Conservation (phyloP, 1,140 invertebrate genomes). For the Phenacoccus solenopsis region DNA sequence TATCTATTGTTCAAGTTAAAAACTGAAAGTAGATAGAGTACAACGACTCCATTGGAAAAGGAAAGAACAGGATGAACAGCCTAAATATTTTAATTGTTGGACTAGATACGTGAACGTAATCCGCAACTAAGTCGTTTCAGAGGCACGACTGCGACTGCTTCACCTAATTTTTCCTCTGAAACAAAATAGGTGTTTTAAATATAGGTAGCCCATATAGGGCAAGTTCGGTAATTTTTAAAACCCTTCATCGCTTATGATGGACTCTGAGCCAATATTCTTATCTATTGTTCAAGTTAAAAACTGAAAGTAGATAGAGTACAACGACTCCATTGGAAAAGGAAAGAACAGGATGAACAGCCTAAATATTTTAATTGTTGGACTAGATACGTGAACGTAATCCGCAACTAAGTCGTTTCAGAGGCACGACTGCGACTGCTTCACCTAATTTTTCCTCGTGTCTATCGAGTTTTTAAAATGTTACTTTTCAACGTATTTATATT, state of each 20-base stretch:
- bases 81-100: not conserved
- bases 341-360: not conserved
- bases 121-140: not conserved
- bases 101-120: not conserved
- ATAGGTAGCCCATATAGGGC: too few relatives aligned
- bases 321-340: not conserved
- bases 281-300: not conserved
- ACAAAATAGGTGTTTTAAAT: too few relatives aligned
- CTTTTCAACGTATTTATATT: too few relatives aligned
- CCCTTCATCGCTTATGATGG: too few relatives aligned
- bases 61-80: not conserved
- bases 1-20: not conserved
- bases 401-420: not conserved
- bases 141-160: too few relatives aligned
- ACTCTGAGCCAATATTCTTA: too few relatives aligned
- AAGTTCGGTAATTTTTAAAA: too few relatives aligned
- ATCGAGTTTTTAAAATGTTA: too few relatives aligned
- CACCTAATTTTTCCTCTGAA: too few relatives aligned
- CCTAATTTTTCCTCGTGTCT: too few relatives aligned
- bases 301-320: not conserved
- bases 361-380: not conserved
- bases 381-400: not conserved
- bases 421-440: too few relatives aligned
- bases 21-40: not conserved
- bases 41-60: not conserved